These are phyloP conservation scores for Lepidocyrtoides sp. DNA, from an alignment of 2,888 invertebrate genomes.

Conservation along the genomic window DNA sequence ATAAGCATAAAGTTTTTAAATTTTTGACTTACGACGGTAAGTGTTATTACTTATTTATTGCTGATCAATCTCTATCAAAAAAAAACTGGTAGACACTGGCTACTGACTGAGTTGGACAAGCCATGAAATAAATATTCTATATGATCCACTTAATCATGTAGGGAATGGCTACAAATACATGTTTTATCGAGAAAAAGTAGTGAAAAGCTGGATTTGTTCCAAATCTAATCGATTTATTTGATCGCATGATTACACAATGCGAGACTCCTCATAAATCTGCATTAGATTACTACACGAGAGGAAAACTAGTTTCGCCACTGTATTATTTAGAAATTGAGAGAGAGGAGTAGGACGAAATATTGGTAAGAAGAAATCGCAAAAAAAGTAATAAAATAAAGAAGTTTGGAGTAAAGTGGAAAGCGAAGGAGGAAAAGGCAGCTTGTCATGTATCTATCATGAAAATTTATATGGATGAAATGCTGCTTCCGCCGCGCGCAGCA, in stretches of 20 bases:
- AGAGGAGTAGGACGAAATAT: conserved; percentile 1
- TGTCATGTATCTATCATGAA: conserved; percentile 54
- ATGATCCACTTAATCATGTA: too few relatives aligned
- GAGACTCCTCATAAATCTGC: conserved; percentile 59
- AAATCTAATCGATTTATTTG: conserved; percentile 68
- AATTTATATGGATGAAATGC: conserved; percentile 8
- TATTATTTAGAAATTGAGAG: conserved; percentile 32
- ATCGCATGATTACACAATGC: conserved; percentile 54
- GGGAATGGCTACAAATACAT: too few relatives aligned
- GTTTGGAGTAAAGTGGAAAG: not conserved
- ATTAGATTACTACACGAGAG: conserved; percentile 10
- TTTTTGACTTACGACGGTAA: not conserved
- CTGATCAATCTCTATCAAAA: conserved; percentile 18
- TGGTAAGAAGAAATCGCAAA: not conserved
- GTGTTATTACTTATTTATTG: not conserved
- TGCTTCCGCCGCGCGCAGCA: not conserved
- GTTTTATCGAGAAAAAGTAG: too few relatives aligned
- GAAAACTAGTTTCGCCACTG: conserved; percentile 13
- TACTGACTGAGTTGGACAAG: not conserved
- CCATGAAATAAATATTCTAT: not conserved
- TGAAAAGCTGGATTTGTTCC: conserved; percentile 52
- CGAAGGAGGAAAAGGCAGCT: conserved; percentile 5
- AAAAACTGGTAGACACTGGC: conserved; percentile 16
- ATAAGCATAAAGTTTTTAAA: not conserved
- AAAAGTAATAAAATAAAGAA: not conserved